phyloP scores from a whole-genome alignment of 2,888 invertebrate species.

The Limenitis camilla region DNA sequence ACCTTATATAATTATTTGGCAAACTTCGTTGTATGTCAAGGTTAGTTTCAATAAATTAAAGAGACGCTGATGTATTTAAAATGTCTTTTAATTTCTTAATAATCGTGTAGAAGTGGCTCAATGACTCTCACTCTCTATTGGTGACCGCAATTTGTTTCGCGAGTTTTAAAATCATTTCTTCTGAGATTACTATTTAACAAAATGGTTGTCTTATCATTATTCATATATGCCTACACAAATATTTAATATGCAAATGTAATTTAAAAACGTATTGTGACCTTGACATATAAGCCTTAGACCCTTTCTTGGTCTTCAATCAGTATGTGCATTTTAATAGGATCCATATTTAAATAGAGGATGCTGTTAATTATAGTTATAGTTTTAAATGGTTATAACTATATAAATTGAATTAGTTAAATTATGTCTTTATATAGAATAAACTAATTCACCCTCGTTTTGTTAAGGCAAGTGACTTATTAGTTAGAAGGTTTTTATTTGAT shows the following conservation, averaged over 20 bases:
- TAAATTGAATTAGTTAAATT: background rate
- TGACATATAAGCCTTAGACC: slow-evolving; percentile 25
- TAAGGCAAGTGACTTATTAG: too few relatives aligned
- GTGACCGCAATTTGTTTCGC: slow-evolving; percentile 26
- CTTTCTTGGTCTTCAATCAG: slow-evolving; percentile 20
- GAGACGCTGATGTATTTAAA: too few relatives aligned
- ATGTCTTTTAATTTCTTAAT: too few relatives aligned
- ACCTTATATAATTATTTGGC: too few relatives aligned
- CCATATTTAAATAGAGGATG: background rate
- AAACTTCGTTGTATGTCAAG: too few relatives aligned
- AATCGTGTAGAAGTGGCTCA: too few relatives aligned
- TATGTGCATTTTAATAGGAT: slow-evolving; percentile 3
- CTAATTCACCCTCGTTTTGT: too few relatives aligned
- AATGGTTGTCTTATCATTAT: slow-evolving; percentile 5
- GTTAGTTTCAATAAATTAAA: too few relatives aligned
- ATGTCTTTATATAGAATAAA: too few relatives aligned
- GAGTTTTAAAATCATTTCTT: slow-evolving; percentile 17
- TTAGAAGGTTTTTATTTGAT: too few relatives aligned
- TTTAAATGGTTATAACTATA: background rate
- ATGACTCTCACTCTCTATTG: too few relatives aligned
- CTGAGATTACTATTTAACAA: slow-evolving; percentile 1
- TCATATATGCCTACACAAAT: slow-evolving; percentile 15
- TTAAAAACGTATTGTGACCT: slow-evolving; percentile 18
- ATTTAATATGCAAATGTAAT: slow-evolving; percentile 15
- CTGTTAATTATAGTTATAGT: background rate